phyloP scores from a whole-genome alignment of 2,797 vertebrate species.

The Bovichtus diacanthus region DNA sequence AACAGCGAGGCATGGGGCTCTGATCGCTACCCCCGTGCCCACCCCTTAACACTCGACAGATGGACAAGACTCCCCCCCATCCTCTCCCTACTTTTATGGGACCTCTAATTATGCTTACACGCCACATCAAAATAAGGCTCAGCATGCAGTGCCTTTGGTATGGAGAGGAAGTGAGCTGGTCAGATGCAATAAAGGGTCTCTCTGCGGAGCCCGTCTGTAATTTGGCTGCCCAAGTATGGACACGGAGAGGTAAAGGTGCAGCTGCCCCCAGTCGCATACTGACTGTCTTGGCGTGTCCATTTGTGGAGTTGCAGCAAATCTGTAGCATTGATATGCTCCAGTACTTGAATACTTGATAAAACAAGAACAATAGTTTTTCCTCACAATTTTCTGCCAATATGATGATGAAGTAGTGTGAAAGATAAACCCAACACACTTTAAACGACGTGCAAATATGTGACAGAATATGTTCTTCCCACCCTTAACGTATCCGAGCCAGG shows the following conservation, averaged over 20 bases:
- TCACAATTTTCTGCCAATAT: background rate
- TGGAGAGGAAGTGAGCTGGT: conserved; percentile 82
- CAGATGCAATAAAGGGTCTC: conserved; percentile 80
- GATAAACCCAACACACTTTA: conserved; percentile 16
- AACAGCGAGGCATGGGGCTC: conserved; percentile 52
- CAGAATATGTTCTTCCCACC: conserved; percentile 14
- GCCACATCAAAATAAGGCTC: conserved; percentile 84
- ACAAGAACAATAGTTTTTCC: background rate
- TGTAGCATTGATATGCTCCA: background rate
- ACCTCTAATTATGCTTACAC: conserved; percentile 86
- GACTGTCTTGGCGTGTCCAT: conserved; percentile 26
- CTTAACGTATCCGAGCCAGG: conserved; percentile 15
- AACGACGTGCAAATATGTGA: conserved; percentile 27
- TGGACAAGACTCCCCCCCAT: conserved; percentile 73
- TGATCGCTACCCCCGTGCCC: conserved; percentile 56
- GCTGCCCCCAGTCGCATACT: conserved; percentile 33
- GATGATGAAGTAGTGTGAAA: conserved; percentile 5
- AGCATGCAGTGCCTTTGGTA: conserved; percentile 83
- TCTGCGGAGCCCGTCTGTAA: conserved; percentile 76
- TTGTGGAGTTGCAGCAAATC: background rate
- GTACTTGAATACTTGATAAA: background rate
- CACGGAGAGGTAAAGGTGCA: conserved; percentile 52
- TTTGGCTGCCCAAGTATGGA: conserved; percentile 71
- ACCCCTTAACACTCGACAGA: conserved; percentile 82
- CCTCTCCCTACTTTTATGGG: conserved; percentile 73